Evolutionary conservation across 1,140 invertebrate species (phyloP).

Genomic region (Drosophila paulistorum): DNA sequence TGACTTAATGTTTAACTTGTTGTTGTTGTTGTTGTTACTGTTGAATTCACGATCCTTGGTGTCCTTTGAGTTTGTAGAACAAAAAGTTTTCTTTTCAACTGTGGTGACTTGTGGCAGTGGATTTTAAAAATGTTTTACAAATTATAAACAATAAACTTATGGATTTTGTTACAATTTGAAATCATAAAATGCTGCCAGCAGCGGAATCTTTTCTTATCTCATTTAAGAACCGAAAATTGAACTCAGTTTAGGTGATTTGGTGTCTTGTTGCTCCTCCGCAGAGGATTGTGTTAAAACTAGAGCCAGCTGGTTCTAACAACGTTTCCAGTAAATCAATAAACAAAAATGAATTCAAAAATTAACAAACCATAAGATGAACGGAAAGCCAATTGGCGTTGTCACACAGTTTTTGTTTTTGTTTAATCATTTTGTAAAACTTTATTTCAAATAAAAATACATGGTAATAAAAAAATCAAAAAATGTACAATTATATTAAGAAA

Average conservation of each 20-base stretch:
- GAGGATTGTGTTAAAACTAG: constrained; percentile 56
- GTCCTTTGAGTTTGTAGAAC: constrained; percentile 17
- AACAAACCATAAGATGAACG: constrained; percentile 30
- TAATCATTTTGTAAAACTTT: constrained; percentile 75
- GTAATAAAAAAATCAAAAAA: constrained; percentile 78
- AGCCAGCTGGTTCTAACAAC: constrained; percentile 69
- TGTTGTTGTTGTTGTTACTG: constrained; percentile 14
- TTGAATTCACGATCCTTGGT: constrained; percentile 3
- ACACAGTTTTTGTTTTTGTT: constrained; percentile 33
- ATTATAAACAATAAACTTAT: constrained; percentile 43
- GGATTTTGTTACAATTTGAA: constrained; percentile 23
- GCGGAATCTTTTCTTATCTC: constrained; percentile 38
- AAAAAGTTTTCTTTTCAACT: constrained; percentile 38
- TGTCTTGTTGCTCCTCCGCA: constrained; percentile 11
- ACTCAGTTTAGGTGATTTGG: constrained; percentile 11
- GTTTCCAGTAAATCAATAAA: constrained; percentile 48
- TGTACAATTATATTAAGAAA: constrained; percentile 78
- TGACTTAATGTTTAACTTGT: constrained; percentile 40
- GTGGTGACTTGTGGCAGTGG: constrained; percentile 62
- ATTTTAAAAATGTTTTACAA: constrained; percentile 63
- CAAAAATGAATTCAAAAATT: constrained; percentile 38
- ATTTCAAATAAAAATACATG: constrained; percentile 79
- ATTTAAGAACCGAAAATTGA: constrained; percentile 41
- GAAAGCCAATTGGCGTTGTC: constrained; percentile 15
- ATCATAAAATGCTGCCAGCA: constrained; percentile 68